Evolutionary conservation across 2,113 vertebrate genomes (phyloP).

Genomic region (Athene cunicularia): DNA sequence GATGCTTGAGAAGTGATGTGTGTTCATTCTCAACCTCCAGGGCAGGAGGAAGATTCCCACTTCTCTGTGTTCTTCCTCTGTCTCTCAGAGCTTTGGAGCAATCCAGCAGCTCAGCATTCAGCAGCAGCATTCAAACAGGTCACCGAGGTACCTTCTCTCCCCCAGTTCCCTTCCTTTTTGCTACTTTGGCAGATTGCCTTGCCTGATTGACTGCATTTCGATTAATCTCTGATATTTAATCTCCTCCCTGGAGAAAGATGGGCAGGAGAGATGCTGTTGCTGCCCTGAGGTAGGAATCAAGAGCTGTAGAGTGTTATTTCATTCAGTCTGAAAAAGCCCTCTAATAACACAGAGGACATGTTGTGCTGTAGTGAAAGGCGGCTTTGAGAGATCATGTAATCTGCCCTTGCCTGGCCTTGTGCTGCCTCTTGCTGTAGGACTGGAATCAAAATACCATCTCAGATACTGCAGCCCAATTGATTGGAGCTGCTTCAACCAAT

Average conservation of each 20-base stretch:
- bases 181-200: constrained; percentile 37
- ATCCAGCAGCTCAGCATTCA: background rate
- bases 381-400: constrained; percentile 61
- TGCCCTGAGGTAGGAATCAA: constrained; percentile 39
- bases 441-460: constrained; percentile 54
- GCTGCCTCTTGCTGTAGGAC: constrained; percentile 36
- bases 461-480: constrained; percentile 3
- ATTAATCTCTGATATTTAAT: constrained; percentile 39
- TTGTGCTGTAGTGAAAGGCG: constrained; percentile 61
- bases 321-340: constrained; percentile 45
- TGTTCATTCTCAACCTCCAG: background rate
- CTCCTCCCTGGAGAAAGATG: constrained; percentile 47
- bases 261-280: constrained; percentile 32
- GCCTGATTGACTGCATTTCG: constrained; percentile 14
- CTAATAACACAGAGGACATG: constrained; percentile 34
- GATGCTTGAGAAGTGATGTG: background rate
- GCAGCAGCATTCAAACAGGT: background rate
- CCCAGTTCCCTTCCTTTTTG: background rate
- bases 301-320: constrained; percentile 59
- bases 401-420: constrained; percentile 42
- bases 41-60: background rate
- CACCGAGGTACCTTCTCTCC: background rate
- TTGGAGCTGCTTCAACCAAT: background rate
- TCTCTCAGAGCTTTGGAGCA: background rate
- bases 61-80: background rate